Evolutionary conservation across 2,797 vertebrate species (phyloP).

Genomic region (Trichosurus vulpecula): DNA sequence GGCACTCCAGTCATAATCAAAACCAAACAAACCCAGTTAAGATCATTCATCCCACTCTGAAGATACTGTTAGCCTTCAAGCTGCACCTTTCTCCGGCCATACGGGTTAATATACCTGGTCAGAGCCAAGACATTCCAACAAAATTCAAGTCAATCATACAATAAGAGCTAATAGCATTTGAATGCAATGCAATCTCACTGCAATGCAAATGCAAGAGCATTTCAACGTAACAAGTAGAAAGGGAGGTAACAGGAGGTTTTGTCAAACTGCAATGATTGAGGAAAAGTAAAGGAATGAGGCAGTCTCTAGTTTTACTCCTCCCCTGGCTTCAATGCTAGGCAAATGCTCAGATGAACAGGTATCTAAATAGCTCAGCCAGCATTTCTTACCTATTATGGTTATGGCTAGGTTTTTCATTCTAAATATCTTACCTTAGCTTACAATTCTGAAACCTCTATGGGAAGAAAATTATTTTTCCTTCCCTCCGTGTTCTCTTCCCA

Average conservation of each 20-base stretch:
- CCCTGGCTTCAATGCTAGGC: background rate
- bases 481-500: background rate
- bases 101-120: background rate
- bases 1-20: background rate
- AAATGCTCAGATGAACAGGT: conserved; percentile 24
- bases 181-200: too few relatives aligned
- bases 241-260: background rate
- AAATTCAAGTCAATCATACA: background rate
- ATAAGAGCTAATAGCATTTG: background rate
- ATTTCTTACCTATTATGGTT: background rate
- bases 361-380: conserved; percentile 6
- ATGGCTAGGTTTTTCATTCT: background rate
- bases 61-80: background rate
- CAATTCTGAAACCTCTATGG: background rate
- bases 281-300: background rate
- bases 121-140: background rate
- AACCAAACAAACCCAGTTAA: background rate
- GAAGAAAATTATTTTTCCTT: background rate
- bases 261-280: background rate
- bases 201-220: too few relatives aligned
- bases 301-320: background rate
- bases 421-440: background rate
- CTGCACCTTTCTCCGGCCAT: background rate
- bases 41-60: background rate
- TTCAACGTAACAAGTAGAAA: background rate